phyloP scores from a whole-genome alignment of 2,888 invertebrate genomes.

The Polyommatus iphigenia region DNA sequence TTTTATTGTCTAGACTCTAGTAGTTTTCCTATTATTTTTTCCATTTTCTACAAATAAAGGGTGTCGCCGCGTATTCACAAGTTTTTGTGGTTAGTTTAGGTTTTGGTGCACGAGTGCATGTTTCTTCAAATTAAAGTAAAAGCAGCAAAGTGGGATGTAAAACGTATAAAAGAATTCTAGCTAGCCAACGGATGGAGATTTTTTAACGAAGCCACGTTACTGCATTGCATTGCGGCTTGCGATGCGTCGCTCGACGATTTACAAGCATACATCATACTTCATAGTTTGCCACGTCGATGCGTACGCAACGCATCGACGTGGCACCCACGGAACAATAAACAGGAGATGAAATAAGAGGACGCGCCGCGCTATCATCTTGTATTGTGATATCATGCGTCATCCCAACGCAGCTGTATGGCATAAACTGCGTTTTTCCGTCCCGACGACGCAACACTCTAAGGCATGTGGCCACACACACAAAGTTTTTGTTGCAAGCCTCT shows the following conservation, averaged over 20 bases:
- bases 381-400: background rate
- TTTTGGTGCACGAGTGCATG: background rate
- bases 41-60: background rate
- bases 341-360: too few species aligned
- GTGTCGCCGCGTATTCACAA: background rate
- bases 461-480: background rate
- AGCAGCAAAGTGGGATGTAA: constrained; percentile 4
- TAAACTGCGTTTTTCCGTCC: background rate
- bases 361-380: too few species aligned
- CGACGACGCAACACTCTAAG: background rate
- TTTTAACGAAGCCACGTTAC: background rate
- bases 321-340: too few species aligned
- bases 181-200: background rate
- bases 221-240: background rate
- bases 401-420: background rate
- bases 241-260: background rate
- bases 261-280: too few species aligned
- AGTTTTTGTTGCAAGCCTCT: background rate
- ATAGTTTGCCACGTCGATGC: background rate
- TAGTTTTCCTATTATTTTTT: background rate
- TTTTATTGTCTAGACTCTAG: background rate
- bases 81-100: background rate
- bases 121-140: constrained; percentile 17
- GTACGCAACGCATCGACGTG: background rate
- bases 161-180: constrained; percentile 3